Evolutionary conservation across 1,140 invertebrate genomes (phyloP), one percentile per base, ranked within the genome.

Genomic region (Brachionus rubens): DNA sequence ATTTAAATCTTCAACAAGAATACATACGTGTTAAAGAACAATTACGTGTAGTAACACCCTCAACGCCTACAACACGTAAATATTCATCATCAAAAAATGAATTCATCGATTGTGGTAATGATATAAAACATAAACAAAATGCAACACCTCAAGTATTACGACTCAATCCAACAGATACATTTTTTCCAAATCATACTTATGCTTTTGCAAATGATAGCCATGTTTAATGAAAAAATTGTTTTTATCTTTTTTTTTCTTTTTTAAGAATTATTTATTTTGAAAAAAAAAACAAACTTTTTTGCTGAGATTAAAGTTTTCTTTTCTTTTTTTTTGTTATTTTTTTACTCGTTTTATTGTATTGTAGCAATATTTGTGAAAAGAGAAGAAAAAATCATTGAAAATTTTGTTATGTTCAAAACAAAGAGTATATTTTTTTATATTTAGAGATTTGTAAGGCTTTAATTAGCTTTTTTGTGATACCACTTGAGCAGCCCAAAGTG

Each of bases 111-210:
- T 65, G 59, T 40, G 59, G 19, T 21, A 65, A 41, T 65, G 59
- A 65, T 4, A 43, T 43, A 14, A 65, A 65, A 24, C 6, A 4
- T 14, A 65, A 65, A 65, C 9, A 4, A 21, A 65, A 41, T 4
- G 40, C 59, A 24, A 65, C 59, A 19, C 59, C 59, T 65, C 59
- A 65, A 24, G 59, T 65, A 65, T 41, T 65, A 43, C 33, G 59
- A 26, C n/a, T 65, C 9, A 65, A 65, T 43, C 28, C 26, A 33
- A 65, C 41, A 21, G 59, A 65, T 26, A 43, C 36, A 24, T 65
- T 65, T 43, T 65, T 65, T 65, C 59, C 59, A 26, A 65, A 65
- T 65, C 33, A 65, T 43, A 65, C 59, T 43, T 65, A 65, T 26
- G 19, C 59, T 24, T 24, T 65, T 43, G 12, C 59, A 21, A 65